Evolutionary conservation across 2,888 invertebrate species (phyloP).

Genomic region (Cyrtodaria siliqua): DNA sequence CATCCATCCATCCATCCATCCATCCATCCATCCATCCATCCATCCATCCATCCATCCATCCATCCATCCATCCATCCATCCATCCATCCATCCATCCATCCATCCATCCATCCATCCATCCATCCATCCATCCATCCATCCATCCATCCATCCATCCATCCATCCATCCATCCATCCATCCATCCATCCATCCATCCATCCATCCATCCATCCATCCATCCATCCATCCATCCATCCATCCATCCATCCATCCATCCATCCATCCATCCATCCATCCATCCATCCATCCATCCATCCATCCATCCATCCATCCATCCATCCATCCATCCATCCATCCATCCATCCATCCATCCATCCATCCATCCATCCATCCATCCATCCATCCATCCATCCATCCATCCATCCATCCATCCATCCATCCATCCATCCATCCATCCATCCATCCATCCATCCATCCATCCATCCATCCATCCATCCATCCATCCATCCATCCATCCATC

Average conservation of each 20-base stretch:
- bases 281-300: conserved; percentile 14
- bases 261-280: conserved; percentile 12
- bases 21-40: conserved; percentile 14
- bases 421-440: conserved; percentile 5
- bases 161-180: conserved; percentile 14
- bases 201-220: conserved; percentile 14
- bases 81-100: conserved; percentile 14
- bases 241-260: conserved; percentile 14
- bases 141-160: conserved; percentile 14
- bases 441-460: conserved; percentile 12
- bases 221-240: conserved; percentile 14
- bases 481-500: conserved; percentile 3
- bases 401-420: conserved; percentile 14
- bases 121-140: conserved; percentile 14
- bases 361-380: conserved; percentile 14
- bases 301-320: conserved; percentile 13
- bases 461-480: conserved; percentile 13
- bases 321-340: conserved; percentile 14
- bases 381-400: conserved; percentile 12
- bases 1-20: conserved; percentile 14
- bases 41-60: conserved; percentile 14
- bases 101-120: conserved; percentile 14
- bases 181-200: conserved; percentile 14
- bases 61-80: conserved; percentile 14
- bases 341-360: conserved; percentile 12